Evolutionary conservation across 2,888 invertebrate species (phyloP), one percentile per base, ranked within the genome.

Genomic region (Watsonalla binaria): DNA sequence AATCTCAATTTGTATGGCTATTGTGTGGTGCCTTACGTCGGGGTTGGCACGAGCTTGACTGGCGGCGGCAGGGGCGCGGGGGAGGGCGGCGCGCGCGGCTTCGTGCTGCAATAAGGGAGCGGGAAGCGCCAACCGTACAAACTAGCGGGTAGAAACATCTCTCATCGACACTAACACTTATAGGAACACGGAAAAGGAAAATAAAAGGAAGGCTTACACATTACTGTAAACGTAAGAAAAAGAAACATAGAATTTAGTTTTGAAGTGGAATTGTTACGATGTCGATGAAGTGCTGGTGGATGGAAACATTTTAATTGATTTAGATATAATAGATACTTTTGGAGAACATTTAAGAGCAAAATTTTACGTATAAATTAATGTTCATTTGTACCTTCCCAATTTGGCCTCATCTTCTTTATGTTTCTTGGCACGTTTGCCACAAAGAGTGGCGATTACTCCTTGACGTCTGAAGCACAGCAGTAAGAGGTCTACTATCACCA

Each of bases 61-160:
- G 95, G 95, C 80, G 94, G 94, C 81, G 95, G 95, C 92, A 95
- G 92, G 86, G 94, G 94, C 91, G 94, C 92, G 89, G 94, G 94
- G 90, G 94, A 94, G 79, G 95, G 94, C 87, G 95, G 95, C 84
- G 93, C 93, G 93, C 93, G 94, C 94, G 91, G 94, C 94, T 91
- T 94, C 93, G 96, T 96, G 94, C 96, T 96, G 95, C 96, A 96
- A 96, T 96, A 96, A 94, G 96, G 96, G 94, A 96, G 95, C 93
- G 96, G 96, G 94, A 96, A 96, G 94, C 96, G 96, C 96, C 96
- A 96, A 95, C 96, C 96, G 94, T 96, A 96, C 94, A 96, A 95
- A 96, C 96, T 96, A 95, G 86, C 87, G 90, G 88, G 86, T 86
- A 90, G 89, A 90, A 90, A 90, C 88, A 90, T 90, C 90, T 90